Evolutionary conservation across 1,140 invertebrate species (phyloP).

Genomic region (Drosophila kurseongensis): DNA sequence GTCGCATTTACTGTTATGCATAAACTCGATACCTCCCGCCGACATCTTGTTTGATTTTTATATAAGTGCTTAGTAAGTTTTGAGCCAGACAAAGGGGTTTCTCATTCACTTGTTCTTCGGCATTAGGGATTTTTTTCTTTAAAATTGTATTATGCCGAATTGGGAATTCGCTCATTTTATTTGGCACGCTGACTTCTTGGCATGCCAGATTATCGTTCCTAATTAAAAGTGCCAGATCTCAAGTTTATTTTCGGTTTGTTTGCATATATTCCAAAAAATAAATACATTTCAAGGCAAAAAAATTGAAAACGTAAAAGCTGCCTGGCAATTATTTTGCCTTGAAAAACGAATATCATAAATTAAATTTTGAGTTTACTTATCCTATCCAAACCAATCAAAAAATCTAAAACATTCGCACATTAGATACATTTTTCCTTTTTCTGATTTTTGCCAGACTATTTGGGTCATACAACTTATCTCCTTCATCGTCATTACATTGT

Average conservation of each 20-base stretch:
- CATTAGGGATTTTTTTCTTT: neutral
- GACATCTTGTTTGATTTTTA: constrained; percentile 47
- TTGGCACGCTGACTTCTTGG: constrained; percentile 10
- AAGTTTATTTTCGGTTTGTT: constrained; percentile 43
- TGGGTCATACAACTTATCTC: neutral
- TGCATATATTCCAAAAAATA: neutral
- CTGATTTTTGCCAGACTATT: neutral
- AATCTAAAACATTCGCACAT: no score
- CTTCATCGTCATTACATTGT: neutral
- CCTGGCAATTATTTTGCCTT: constrained; percentile 24
- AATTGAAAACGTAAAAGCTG: constrained; percentile 22
- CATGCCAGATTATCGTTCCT: neutral
- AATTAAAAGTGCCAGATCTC: constrained; percentile 2
- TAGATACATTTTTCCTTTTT: no score
- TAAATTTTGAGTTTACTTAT: constrained; percentile 1
- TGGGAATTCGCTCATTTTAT: neutral
- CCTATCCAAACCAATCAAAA: no score
- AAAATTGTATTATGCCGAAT: constrained; percentile 4
- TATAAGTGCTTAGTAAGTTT: constrained; percentile 49
- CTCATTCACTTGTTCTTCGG: constrained; percentile 1
- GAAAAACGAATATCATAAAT: constrained; percentile 1
- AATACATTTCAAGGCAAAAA: constrained; percentile 51
- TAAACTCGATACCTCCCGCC: constrained; percentile 40
- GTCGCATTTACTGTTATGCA: constrained; percentile 61
- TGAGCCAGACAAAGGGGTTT: neutral